Base-by-base conservation (phyloP, 2,113 vertebrate species). In the Epinephelus cyanopodus region DNA sequence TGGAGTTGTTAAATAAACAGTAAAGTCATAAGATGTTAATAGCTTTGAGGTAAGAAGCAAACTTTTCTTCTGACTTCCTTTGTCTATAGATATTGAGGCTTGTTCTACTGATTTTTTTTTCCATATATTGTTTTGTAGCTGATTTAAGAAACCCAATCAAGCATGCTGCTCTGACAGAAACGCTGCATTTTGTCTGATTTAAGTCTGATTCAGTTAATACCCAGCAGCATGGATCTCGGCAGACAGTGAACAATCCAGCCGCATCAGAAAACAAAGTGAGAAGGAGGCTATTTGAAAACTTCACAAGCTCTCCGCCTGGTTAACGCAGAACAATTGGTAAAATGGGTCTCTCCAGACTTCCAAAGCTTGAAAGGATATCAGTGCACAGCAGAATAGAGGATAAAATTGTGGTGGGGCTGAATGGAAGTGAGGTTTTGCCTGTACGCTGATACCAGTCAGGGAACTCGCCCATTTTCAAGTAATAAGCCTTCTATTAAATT, bases 401-500 rank as follows among this genome's bases (percentile, higher is more conserved):
- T 72, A 52, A 33, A 79, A 78, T 45, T 73, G 71, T 47, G 54
- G 52, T 71, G 57, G 25, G 45, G 71, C 65, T 79, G 69, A 81
- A 60, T 73, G 42, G 64, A 73, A 62, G 25, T 12, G 7, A 76
- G 27, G 33, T 68, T 80, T 74, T 50, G 39, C 50, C 73, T 23
- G 1, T 68, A 29, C 29, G 4, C 50, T 53, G 29, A 48, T 48
- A 69, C 4, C 54, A 86, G 66, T 57, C 70, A 47, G 71, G 75
- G 80, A 83, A 68, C 62, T 69, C 42, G 5, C 33, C 42, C 65
- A 80, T 87, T 89, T 81, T 86, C 70, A 1, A 56, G 64, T 82
- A 86, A 87, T 88, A 78, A 86, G 73, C 18, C 68, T 56, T 88
- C 69, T 84, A 87, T 84, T 87, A 88, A 73, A 88, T 85, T 72